Conservation (phyloP, 2,888 invertebrate genomes). For the Lycophotia porphyrea region DNA sequence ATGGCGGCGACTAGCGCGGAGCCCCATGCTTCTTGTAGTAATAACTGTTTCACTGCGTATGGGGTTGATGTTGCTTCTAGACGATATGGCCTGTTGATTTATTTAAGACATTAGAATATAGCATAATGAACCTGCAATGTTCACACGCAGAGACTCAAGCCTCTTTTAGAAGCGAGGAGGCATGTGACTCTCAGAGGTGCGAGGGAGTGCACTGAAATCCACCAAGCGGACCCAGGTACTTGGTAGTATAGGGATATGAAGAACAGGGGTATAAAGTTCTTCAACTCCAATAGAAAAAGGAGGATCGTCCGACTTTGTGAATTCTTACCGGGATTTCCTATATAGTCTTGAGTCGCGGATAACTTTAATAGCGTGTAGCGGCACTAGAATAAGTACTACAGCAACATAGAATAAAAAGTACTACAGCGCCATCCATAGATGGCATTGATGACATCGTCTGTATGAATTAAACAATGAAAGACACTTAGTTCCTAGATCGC, state of each 20-base stretch:
- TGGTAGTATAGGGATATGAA: not conserved
- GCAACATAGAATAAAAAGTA: no score
- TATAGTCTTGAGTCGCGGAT: not conserved
- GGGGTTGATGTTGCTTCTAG: constrained; percentile 96
- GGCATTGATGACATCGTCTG: no score
- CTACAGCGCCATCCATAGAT: no score
- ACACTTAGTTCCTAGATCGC: no score
- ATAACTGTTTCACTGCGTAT: constrained; percentile 90
- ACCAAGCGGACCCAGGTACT: not conserved
- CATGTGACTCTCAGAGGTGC: not conserved
- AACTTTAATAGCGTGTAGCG: no score
- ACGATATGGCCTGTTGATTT: constrained; percentile 89
- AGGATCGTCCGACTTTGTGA: not conserved
- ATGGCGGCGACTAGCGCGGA: constrained; percentile 96
- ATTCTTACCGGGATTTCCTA: not conserved
- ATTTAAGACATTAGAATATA: not conserved
- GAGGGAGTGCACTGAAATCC: not conserved
- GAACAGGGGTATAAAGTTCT: not conserved
- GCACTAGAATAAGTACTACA: no score
- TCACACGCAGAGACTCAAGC: not conserved
- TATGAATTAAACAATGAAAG: no score
- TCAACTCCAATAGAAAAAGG: not conserved
- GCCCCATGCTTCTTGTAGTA: constrained; percentile 91
- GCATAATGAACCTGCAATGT: not conserved
- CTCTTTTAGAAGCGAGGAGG: not conserved